Conservation (phyloP, 1,140 invertebrate genomes). For the Penaeus vannamei region DNA sequence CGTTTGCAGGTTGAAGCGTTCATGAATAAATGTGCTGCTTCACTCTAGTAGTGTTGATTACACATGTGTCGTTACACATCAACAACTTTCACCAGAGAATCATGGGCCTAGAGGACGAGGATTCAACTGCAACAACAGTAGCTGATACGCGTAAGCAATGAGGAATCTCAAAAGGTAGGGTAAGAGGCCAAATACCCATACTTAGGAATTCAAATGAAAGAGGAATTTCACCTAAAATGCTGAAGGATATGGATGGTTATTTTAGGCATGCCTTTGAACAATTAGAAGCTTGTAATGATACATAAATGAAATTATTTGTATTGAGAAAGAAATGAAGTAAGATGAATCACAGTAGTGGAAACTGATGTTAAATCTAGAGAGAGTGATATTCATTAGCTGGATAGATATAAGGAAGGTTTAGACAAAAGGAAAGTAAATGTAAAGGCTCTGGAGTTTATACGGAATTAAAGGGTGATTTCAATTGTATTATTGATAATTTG, state of each 20-base stretch:
- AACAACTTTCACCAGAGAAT: not conserved
- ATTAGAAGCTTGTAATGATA: not conserved
- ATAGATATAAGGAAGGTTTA: not conserved
- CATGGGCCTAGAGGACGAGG: not conserved
- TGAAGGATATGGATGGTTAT: not conserved
- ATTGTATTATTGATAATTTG: not conserved
- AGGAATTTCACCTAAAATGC: not conserved
- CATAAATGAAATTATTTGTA: not conserved
- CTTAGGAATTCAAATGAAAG: not conserved
- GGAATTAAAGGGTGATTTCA: too few species aligned
- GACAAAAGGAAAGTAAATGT: not conserved
- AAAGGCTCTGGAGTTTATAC: not conserved
- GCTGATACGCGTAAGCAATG: too few species aligned
- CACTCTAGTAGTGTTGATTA: not conserved
- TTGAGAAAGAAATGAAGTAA: slow-evolving; percentile 2
- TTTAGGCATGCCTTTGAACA: not conserved
- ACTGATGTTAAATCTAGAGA: not conserved
- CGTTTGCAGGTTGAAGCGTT: too few species aligned
- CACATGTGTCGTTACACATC: not conserved
- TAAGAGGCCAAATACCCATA: not conserved
- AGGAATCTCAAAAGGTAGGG: not conserved
- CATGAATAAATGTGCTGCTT: not conserved
- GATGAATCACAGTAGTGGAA: not conserved
- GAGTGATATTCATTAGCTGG: not conserved
- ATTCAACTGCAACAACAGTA: too few species aligned